Base-by-base conservation (phyloP, 2,888 invertebrate species). In the Oithona nana region DNA sequence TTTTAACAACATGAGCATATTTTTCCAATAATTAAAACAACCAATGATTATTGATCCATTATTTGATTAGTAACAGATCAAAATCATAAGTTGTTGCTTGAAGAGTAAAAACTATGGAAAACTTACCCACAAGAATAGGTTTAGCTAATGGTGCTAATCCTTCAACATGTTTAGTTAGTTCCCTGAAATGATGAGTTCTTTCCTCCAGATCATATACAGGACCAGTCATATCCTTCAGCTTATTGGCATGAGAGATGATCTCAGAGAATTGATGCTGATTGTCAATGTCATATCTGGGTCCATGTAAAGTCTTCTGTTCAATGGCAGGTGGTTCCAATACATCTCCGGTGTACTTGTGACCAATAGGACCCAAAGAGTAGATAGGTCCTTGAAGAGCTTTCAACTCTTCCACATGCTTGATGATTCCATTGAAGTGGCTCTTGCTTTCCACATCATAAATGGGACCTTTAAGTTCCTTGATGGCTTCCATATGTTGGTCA, bases 141-240 rank as follows among this genome's bases (percentile, higher is more conserved):
- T 31, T 29, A 20, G 20, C 29, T 16, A 62, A 24, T 16, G 39
- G 28, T 24, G 30, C 26, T n/a, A 62, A 24, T 8, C 31, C 22
- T 8, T 54, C 28, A n/a, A 62, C 29, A 22, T 62, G 55, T 24
- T 56, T 62, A 1, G 39, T 29, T 16, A 62, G 56, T 48, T 62
- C 62, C n/a, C 24, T 48, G 29, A 56, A 62, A 28, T 62, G 62
- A 56, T 62, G 62, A 24, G 24, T 24, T 24, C 39, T 28, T 24
- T 62, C 62, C 3, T 56, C 62, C 39, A 62, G 30, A 13, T 62
- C 28, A 55, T 30, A 62, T 13, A 56, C 52, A 3, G 62, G 62
- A 1, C 39, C 28, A 1, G 56, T 62, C 26, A 62, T 24, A n/a
- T 29, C 52, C 26, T 62, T 62, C 3, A 62, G 56, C 24, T 52